Conservation (phyloP, 37 sponge, comb jelly and placozoan genomes). For the Eunapius fragilis region DNA sequence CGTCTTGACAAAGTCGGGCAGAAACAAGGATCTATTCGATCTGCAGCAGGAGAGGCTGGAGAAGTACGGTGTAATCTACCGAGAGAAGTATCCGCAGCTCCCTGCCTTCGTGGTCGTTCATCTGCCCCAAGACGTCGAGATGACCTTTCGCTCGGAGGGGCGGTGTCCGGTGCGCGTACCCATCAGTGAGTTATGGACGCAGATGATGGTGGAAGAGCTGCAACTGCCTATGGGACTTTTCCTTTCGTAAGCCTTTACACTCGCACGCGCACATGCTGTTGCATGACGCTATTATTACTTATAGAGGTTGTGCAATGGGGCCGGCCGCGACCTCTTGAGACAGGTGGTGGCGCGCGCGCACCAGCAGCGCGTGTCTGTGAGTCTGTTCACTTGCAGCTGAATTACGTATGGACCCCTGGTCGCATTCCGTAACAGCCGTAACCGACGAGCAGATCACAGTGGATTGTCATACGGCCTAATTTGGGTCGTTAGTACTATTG, state of each 20-base stretch:
- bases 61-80: slow-evolving; percentile 44
- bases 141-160: slow-evolving; percentile 34
- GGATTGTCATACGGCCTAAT: no score
- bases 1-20: slow-evolving; percentile 14
- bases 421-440: no score
- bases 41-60: slow-evolving; percentile 20
- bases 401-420: no score
- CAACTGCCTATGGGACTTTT: neutral
- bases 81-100: slow-evolving; percentile 33
- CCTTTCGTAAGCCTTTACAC: neutral
- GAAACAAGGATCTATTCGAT: neutral
- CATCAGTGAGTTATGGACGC: neutral
- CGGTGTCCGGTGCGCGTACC: neutral
- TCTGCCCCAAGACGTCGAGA: slow-evolving; percentile 56
- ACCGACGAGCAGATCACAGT: no score
- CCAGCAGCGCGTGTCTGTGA: no score
- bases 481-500: no score
- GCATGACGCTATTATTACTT: no score
- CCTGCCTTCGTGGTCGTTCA: slow-evolving; percentile 34
- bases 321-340: no score
- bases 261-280: neutral
- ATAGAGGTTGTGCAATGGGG: no score
- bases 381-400: no score
- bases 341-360: no score
- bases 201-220: neutral